Evolutionary conservation across 2,797 vertebrate genomes (phyloP).

Genomic region (Myripristis murdjan): DNA sequence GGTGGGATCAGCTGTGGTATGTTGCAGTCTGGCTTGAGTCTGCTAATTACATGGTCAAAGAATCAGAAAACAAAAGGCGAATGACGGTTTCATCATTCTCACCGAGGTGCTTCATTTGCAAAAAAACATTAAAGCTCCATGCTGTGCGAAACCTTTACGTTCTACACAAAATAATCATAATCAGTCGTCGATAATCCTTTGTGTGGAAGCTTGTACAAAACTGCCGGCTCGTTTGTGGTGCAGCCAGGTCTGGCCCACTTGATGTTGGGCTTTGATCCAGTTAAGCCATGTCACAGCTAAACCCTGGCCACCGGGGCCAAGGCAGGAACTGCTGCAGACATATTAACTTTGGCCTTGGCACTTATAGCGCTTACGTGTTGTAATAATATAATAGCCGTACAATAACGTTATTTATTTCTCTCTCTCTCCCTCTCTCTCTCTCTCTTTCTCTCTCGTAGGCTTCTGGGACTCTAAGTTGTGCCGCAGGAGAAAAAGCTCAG

Average conservation of each 20-base stretch:
- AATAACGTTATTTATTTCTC: background rate
- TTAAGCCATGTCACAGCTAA: background rate
- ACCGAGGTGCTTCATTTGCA: too few species aligned
- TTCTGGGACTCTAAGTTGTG: conserved; percentile 91
- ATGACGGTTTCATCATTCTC: too few species aligned
- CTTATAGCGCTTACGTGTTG: background rate
- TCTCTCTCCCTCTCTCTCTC: conserved; percentile 21
- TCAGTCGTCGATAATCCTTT: background rate
- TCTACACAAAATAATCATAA: background rate
- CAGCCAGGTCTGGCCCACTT: background rate
- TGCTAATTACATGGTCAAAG: too few species aligned
- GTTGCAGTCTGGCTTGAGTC: too few species aligned
- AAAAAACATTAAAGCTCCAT: too few species aligned
- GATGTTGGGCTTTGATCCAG: background rate
- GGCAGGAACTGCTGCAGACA: background rate
- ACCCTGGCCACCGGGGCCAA: background rate
- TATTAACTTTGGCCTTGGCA: background rate
- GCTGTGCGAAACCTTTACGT: background rate
- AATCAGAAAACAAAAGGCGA: too few species aligned
- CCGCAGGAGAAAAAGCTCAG: conserved; percentile 62
- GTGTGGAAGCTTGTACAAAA: background rate
- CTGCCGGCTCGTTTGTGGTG: background rate
- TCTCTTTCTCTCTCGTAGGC: conserved; percentile 75
- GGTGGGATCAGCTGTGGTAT: too few species aligned
- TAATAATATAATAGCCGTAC: background rate